phyloP scores from a whole-genome alignment of 2,113 vertebrate genomes.

The Osmerus mordax region DNA sequence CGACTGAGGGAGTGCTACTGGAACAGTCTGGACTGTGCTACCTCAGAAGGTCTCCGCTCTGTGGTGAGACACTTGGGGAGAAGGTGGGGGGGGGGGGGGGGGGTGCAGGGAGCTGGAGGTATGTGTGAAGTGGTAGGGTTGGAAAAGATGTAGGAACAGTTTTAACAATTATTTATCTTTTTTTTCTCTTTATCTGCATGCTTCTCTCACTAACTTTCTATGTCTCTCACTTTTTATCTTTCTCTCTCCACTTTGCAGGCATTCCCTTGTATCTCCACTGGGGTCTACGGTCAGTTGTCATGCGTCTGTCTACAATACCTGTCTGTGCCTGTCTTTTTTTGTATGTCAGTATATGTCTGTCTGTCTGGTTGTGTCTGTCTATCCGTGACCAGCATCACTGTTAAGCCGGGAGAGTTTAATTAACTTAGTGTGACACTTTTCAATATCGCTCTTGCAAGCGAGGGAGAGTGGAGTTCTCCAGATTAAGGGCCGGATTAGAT shows the following conservation, averaged over 20 bases:
- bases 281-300: slow-evolving; percentile 81
- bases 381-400: neutral
- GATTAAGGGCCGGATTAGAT: slow-evolving; percentile 62
- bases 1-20: slow-evolving; percentile 80
- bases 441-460: neutral
- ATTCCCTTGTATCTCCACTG: slow-evolving; percentile 88
- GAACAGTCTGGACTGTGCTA: slow-evolving; percentile 73
- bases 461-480: slow-evolving; percentile 37
- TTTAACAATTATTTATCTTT: neutral
- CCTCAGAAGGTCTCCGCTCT: slow-evolving; percentile 69
- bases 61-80: slow-evolving; percentile 58
- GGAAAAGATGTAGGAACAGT: slow-evolving; percentile 15
- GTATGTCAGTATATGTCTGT: slow-evolving; percentile 5
- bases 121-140: slow-evolving; percentile 10
- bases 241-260: slow-evolving; percentile 68
- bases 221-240: slow-evolving; percentile 13
- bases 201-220: slow-evolving; percentile 20
- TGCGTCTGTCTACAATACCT: neutral
- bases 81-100: neutral
- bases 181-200: neutral
- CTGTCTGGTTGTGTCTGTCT: neutral
- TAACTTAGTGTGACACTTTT: neutral
- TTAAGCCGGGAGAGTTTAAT: no score
- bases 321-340: slow-evolving; percentile 22
- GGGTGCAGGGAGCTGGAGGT: slow-evolving; percentile 1